Percentiles rank a stretch among this genome's conserved stretches.
These are phyloP conservation scores for Phrynocephalus guinanensis DNA, from an alignment of 2,797 vertebrate species.

Conservation along the genomic window DNA sequence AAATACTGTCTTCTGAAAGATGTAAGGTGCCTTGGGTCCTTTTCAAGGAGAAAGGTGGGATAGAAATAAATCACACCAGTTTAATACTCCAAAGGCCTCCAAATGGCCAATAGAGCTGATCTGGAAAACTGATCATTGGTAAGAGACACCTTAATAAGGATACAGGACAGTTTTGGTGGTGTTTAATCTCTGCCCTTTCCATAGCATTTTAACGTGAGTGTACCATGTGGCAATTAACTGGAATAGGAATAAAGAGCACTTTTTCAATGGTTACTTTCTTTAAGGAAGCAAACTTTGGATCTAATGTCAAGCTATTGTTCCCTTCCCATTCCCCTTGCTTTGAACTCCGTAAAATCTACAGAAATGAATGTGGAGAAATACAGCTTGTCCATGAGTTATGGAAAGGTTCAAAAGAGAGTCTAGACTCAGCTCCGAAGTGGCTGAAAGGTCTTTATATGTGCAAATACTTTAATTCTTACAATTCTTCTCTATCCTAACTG, in stretches of 20 bases:
- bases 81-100: not conserved
- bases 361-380: not conserved
- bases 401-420: not conserved
- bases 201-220: not conserved
- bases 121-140: not conserved
- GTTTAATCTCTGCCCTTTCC: not conserved
- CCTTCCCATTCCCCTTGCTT: not conserved
- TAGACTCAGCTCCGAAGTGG: not conserved
- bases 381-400: not conserved
- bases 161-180: not conserved
- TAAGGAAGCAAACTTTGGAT: not conserved
- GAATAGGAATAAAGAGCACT: not conserved
- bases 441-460: not conserved
- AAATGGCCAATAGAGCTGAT: not conserved
- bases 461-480: not conserved
- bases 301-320: not conserved
- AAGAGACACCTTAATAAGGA: not conserved
- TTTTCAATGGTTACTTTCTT: not conserved
- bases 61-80: not conserved
- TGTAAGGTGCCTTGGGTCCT: no score
- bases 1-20: no score
- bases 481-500: not conserved
- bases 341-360: not conserved
- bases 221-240: not conserved
- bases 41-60: no score